Percentiles rank a stretch among this genome's conserved stretches.
phyloP scores from a whole-genome alignment of 2,888 invertebrate genomes.

The Lycophotia porphyrea region DNA sequence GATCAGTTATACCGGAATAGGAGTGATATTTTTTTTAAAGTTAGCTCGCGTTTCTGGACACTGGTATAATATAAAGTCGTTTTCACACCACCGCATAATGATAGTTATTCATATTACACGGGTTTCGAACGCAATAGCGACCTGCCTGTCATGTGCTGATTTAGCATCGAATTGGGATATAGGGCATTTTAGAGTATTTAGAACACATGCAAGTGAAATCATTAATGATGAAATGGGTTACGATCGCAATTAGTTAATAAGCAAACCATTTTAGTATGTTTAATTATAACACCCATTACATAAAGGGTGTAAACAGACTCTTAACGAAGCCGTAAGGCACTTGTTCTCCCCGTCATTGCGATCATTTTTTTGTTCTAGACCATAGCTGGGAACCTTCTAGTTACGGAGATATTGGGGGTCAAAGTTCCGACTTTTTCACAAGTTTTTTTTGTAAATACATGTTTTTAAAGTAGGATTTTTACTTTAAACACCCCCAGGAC shows the following conservation, averaged over 20 bases:
- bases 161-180: neutral
- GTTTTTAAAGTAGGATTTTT: no score
- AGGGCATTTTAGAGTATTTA: neutral
- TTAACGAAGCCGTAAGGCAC: no score
- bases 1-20: constrained; percentile 6
- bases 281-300: neutral
- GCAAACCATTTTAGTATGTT: neutral
- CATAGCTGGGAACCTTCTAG: no score
- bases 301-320: no score
- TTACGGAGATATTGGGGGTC: no score
- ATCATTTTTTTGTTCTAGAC: no score
- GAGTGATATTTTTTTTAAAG: constrained; percentile 16
- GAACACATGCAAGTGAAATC: neutral
- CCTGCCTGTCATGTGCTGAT: neutral
- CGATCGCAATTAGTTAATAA: neutral
- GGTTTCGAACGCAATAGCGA: neutral
- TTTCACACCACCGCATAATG: neutral
- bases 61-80: neutral
- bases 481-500: no score
- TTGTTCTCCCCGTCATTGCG: no score
- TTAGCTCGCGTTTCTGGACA: neutral
- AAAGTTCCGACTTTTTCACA: no score
- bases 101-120: neutral
- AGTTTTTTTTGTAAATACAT: no score
- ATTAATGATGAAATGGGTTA: neutral